Percentiles rank a stretch among this genome's conserved stretches.
Conservation (phyloP, 2,888 invertebrate species). For the Crematogaster levior region DNA sequence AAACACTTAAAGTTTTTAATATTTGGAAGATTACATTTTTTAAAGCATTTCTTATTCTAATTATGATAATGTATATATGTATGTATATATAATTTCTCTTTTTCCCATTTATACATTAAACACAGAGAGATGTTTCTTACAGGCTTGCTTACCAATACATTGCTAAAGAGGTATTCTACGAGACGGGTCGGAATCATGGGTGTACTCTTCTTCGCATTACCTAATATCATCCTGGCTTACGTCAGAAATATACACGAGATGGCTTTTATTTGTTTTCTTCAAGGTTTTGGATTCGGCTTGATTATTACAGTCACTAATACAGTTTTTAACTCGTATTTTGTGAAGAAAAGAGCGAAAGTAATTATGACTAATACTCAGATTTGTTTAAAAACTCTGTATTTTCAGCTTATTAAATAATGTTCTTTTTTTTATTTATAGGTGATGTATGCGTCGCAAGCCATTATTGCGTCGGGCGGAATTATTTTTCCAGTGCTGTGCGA, state of each 20-base stretch:
- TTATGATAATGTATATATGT: no score
- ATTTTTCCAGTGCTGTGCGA: conserved; percentile 90
- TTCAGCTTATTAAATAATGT: conserved; percentile 27
- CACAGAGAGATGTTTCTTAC: conserved; percentile 73
- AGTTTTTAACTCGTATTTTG: conserved; percentile 92
- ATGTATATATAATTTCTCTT: neutral
- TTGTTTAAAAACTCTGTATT: conserved; percentile 14
- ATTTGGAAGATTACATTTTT: neutral
- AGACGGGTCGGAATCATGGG: conserved; percentile 90
- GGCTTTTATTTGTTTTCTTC: conserved; percentile 87
- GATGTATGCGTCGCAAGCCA: conserved; percentile 91
- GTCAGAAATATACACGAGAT: conserved; percentile 89
- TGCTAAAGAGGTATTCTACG: conserved; percentile 89
- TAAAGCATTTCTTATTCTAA: neutral
- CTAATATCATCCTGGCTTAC: conserved; percentile 89
- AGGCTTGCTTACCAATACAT: conserved; percentile 90
- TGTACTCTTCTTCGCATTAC: conserved; percentile 88
- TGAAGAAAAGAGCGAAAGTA: conserved; percentile 88
- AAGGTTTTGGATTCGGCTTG: conserved; percentile 91
- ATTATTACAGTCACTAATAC: conserved; percentile 91
- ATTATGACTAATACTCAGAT: neutral
- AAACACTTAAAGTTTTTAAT: neutral
- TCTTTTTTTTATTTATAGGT: conserved; percentile 83
- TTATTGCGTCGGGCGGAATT: conserved; percentile 90
- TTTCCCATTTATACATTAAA: neutral